Evolutionary conservation across 2,888 invertebrate genomes (phyloP), one percentile per base, ranked within the genome.

Genomic region (Acrobasis consociella): DNA sequence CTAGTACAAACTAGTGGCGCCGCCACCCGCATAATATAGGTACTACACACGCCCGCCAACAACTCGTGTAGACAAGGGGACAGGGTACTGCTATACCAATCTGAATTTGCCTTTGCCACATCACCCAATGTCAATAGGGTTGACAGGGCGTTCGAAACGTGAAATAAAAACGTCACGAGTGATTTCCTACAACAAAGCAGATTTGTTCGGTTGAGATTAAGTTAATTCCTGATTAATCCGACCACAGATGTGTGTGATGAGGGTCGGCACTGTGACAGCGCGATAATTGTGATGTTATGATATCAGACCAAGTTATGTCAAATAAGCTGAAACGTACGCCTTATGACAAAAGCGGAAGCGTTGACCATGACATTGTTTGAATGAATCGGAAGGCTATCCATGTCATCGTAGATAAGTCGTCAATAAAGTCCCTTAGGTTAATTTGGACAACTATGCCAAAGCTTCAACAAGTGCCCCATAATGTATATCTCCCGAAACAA

Each of bases 221-320:
- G 76, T 80, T 82, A 80, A 84, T 85, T 82, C 81, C 69, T 78
- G 81, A 83, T 88, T 87, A 88, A 87, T 87, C 84, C 81, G 63
- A 75, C 83, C 84, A 70, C 87, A 85, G 79, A 82, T 82, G 82
- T 75, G 79, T 73, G 79, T 88, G 89, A 89, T 82, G 84, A 83
- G 89, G 89, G 89, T 89, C 75, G 67, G 67, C 67, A 72, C 64
- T 78, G 81, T 82, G 88, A 89, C 88, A 85, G 80, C 72, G 79
- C 80, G 86, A 87, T 89, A 88, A 89, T 87, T 88, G 83, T 84
- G 80, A 85, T 82, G 80, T 81, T 84, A 85, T 81, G 79, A 85
- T 83, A 83, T 76, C 75, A 67, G 69, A 62, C 65, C 58, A 65
- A 70, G 71, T 69, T 68, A 72, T 72, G 73, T 71, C 66, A 65